A percentile compares a stretch with the other conserved stretches of the same genome.
phyloP scores from a whole-genome alignment of 2,113 vertebrate genomes.

The Telmatochromis brachygnathus region DNA sequence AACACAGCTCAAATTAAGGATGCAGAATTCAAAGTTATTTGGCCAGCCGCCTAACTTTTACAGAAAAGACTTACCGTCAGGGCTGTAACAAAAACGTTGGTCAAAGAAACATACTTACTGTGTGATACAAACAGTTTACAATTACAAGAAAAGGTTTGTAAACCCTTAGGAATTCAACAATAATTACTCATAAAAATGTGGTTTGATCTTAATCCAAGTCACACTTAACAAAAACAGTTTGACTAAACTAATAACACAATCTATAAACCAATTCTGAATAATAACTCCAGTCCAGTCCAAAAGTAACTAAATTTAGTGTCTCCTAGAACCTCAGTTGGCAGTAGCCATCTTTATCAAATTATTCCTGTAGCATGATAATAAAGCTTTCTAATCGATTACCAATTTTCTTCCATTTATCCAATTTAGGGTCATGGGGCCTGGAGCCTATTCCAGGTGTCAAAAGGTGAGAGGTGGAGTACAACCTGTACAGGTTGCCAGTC shows the following conservation, averaged over 20 bases:
- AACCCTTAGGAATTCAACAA: not conserved
- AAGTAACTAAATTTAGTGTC: not conserved
- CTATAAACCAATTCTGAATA: not conserved
- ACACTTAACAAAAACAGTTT: not conserved
- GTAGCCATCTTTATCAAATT: not conserved
- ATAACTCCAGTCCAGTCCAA: not conserved
- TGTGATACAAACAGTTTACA: constrained; percentile 21
- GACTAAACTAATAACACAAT: not conserved
- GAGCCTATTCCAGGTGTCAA: not conserved
- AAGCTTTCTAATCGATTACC: not conserved
- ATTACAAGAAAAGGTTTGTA: not conserved
- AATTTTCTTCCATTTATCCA: not conserved
- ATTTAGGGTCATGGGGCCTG: not conserved
- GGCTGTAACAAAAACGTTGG: constrained; percentile 45
- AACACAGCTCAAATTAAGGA: not conserved
- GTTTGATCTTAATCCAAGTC: not conserved
- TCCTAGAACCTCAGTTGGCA: not conserved
- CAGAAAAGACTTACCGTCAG: constrained; percentile 59
- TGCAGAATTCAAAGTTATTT: not conserved
- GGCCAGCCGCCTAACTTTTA: not conserved
- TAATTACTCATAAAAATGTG: not conserved
- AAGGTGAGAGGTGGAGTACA: not conserved
- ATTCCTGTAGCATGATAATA: not conserved
- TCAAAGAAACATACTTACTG: constrained; percentile 64
- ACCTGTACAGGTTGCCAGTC: not conserved